Evolutionary conservation across 2,113 vertebrate genomes (phyloP), one percentile per base, ranked within the genome.

Genomic region (Parus major): DNA sequence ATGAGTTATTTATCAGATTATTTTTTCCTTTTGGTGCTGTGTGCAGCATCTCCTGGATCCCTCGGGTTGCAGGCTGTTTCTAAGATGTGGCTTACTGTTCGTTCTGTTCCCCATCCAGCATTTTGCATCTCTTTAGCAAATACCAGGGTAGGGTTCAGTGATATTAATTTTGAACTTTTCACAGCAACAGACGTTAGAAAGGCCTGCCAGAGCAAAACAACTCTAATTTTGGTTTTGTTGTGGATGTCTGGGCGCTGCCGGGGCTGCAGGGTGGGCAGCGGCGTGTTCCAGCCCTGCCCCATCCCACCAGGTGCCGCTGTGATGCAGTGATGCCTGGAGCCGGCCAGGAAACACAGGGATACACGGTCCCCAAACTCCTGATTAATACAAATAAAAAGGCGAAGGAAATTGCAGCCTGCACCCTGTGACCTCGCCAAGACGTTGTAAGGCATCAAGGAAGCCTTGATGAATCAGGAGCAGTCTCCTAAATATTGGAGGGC

Each of bases 301-400:
- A 7, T 55, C 95, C 93, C 95, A 77, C 90, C 94, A 95, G 93
- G 88, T 96, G 82, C 66, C 92, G 90, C 68, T 95, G 47, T 95
- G 76, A 90, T 64, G 66, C 86, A 92, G 33, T 60, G 80, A 53
- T 96, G 82, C 11, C 78, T 88, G 90, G 80, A 83, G 90, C 64
- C 27, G 35, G 59, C 24, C 12, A 18, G 59, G 65, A 91, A 95
- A 28, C 25, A 19, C 75, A 16, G 86, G 53, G 46, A 12, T 27
- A 7, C 21, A 2, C 73, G 8, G 36, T 42, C 69, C 55, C 63
- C 88, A 82, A 80, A 93, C 76, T 84, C 87, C 78, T 76, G 95
- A 91, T 92, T 92, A 63, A 91, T 95, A 83, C 81, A 55, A 95
- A 76, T 57, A 80, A 82, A 86, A 94, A 91, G 55, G 77, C 35